Evolutionary conservation across 2,113 vertebrate genomes (phyloP).

Genomic region (Strigops habroptila): DNA sequence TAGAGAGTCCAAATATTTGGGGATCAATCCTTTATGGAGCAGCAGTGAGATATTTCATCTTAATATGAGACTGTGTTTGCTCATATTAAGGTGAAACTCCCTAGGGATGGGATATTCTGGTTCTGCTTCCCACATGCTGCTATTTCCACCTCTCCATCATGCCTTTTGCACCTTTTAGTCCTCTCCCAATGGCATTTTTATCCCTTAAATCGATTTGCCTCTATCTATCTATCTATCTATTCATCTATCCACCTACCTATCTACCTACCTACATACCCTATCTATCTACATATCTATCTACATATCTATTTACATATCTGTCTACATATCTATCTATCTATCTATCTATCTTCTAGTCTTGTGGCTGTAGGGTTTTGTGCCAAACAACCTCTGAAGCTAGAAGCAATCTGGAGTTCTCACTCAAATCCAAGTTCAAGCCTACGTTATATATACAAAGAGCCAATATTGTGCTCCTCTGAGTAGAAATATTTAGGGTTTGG

Average conservation of each 20-base stretch:
- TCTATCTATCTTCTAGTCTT: neutral
- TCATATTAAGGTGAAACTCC: neutral
- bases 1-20: rapidly evolving
- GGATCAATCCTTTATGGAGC: neutral
- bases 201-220: too few relatives aligned
- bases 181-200: rapidly evolving
- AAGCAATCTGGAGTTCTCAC: neutral
- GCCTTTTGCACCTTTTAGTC: neutral
- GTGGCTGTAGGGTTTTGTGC: neutral
- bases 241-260: neutral
- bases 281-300: too few relatives aligned
- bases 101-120: neutral
- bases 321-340: too few relatives aligned
- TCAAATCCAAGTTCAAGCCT: neutral
- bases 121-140: neutral
- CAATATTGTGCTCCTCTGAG: neutral
- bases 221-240: neutral
- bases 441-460: neutral
- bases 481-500: neutral
- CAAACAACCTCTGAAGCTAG: neutral
- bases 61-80: neutral
- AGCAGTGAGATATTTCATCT: neutral
- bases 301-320: neutral
- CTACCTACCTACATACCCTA: too few relatives aligned
- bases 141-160: neutral